These are phyloP conservation scores for Melipona bicolor DNA, from an alignment of 2,888 invertebrate genomes.

Conservation along the genomic window DNA sequence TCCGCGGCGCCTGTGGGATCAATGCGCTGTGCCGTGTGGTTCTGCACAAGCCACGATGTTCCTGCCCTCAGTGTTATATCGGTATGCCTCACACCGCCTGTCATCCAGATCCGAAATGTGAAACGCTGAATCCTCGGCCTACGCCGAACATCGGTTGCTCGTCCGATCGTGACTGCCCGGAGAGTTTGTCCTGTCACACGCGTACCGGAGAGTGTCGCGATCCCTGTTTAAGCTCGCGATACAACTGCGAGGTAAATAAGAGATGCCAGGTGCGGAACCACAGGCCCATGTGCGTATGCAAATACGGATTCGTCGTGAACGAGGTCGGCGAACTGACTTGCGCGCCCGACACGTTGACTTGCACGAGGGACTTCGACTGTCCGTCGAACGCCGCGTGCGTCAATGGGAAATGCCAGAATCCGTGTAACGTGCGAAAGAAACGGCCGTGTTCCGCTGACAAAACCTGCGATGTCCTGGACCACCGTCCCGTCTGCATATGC, in stretches of 20 bases:
- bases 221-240: slow-evolving; percentile 89
- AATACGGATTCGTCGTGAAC: slow-evolving; percentile 94
- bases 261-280: slow-evolving; percentile 95
- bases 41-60: slow-evolving; percentile 93
- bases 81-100: slow-evolving; percentile 93
- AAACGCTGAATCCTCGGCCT: slow-evolving; percentile 87
- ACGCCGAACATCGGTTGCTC: slow-evolving; percentile 87
- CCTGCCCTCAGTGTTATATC: slow-evolving; percentile 94
- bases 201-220: slow-evolving; percentile 90
- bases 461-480: slow-evolving; percentile 94
- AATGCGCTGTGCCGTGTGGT: slow-evolving; percentile 95
- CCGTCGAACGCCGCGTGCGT: slow-evolving; percentile 94
- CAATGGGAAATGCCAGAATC: slow-evolving; percentile 93
- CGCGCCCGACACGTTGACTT: slow-evolving; percentile 92
- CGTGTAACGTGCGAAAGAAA: slow-evolving; percentile 88
- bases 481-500: slow-evolving; percentile 94
- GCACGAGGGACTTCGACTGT: slow-evolving; percentile 92
- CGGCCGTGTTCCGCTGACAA: slow-evolving; percentile 91
- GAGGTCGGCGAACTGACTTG: slow-evolving; percentile 95
- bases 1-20: slow-evolving; percentile 94
- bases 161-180: slow-evolving; percentile 89
- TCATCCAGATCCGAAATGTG: slow-evolving; percentile 92
- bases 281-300: slow-evolving; percentile 94
- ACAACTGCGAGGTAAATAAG: slow-evolving; percentile 92
- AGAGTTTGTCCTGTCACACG: slow-evolving; percentile 90